A percentile compares a stretch with the other conserved stretches of the same genome.
Conservation (phyloP, 2,113 vertebrate genomes). For the Halichoeres trimaculatus region DNA sequence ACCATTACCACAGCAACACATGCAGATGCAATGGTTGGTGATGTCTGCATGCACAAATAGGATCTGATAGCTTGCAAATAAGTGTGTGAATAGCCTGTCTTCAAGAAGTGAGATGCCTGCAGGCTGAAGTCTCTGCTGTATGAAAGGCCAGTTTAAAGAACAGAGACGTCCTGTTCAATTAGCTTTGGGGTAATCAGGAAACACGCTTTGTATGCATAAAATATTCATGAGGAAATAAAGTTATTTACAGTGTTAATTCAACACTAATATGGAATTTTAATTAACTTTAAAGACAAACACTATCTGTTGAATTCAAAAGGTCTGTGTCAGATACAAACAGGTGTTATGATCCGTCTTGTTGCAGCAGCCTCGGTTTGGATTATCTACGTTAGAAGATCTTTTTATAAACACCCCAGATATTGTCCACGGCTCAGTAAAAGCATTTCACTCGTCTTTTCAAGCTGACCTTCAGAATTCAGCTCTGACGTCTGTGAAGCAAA, state of each 20-base stretch:
- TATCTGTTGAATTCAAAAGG: too few relatives aligned
- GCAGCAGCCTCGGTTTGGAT: not conserved
- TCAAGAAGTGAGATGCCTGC: not conserved
- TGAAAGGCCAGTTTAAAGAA: not conserved
- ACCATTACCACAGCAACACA: not conserved
- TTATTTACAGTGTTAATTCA: not conserved
- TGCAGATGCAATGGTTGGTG: not conserved
- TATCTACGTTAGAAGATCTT: not conserved
- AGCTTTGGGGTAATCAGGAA: not conserved
- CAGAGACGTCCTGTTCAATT: not conserved
- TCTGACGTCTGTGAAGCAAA: slow-evolving; percentile 6
- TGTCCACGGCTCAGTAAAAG: not conserved
- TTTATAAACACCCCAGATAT: not conserved
- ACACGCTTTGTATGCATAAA: too few relatives aligned
- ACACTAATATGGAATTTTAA: not conserved
- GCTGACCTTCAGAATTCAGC: slow-evolving; percentile 3
- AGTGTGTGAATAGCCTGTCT: too few relatives aligned
- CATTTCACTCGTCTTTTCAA: not conserved
- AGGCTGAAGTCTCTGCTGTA: not conserved
- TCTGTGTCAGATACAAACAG: too few relatives aligned
- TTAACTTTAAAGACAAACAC: too few relatives aligned
- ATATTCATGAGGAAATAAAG: not conserved
- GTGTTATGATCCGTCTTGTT: too few relatives aligned
- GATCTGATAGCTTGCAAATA: not conserved
- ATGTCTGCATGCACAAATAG: not conserved